Percentiles rank a stretch among this genome's conserved stretches.
phyloP scores from a whole-genome alignment of 2,888 invertebrate species.

The Platerodrilus igneus region DNA sequence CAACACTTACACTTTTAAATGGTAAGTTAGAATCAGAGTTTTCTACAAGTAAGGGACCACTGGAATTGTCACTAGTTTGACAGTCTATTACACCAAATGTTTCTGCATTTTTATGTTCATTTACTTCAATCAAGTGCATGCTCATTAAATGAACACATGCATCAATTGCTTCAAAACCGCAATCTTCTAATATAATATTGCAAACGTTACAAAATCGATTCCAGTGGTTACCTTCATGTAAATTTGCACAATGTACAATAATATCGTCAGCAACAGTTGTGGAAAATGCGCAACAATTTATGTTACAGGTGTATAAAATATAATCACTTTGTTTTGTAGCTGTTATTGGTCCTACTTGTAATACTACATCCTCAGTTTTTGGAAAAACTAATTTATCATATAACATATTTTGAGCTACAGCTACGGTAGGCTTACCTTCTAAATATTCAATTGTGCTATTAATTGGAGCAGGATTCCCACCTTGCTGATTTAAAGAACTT shows the following conservation, averaged over 20 bases:
- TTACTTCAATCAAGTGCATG: constrained; percentile 6
- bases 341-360: constrained; percentile 26
- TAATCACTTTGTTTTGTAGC: constrained; percentile 14
- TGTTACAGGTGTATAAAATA: constrained; percentile 37
- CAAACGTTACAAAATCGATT: constrained; percentile 24
- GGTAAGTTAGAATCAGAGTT: too few species aligned
- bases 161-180: constrained; percentile 15
- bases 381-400: constrained; percentile 3
- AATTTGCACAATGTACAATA: constrained; percentile 39
- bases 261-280: constrained; percentile 36
- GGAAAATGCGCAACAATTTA: constrained; percentile 37
- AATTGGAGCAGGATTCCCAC: constrained; percentile 12
- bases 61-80: too few species aligned
- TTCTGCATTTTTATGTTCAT: not conserved
- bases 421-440: constrained; percentile 19
- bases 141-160: constrained; percentile 26
- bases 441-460: constrained; percentile 23
- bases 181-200: constrained; percentile 16
- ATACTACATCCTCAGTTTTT: constrained; percentile 11
- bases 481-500: too few species aligned
- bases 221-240: constrained; percentile 29
- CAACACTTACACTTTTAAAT: too few species aligned
- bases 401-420: too few species aligned
- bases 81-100: too few species aligned
- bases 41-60: too few species aligned